Percentiles rank a stretch among this genome's conserved stretches.
Conservation (phyloP, 2,888 invertebrate genomes). For the Napeogenes sylphis region DNA sequence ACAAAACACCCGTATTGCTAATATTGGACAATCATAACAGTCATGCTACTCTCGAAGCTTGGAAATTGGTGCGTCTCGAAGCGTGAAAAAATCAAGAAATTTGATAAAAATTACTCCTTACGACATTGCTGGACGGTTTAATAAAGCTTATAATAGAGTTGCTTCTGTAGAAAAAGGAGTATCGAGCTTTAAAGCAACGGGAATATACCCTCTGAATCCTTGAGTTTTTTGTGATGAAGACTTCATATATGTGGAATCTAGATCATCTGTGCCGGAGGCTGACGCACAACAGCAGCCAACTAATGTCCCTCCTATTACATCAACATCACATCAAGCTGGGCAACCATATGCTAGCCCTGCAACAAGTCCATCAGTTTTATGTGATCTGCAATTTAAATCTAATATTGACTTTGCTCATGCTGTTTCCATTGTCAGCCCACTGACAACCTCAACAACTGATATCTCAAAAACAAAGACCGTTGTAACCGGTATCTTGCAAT, state of each 20-base stretch:
- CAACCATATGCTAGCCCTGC: conserved; percentile 13
- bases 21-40: conserved; percentile 22
- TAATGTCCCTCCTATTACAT: conserved; percentile 8
- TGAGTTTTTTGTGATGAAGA: conserved; percentile 13
- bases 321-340: conserved; percentile 8
- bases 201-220: conserved; percentile 6
- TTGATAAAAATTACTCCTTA: conserved; percentile 8
- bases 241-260: conserved; percentile 12
- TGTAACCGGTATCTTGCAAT: too few relatives aligned
- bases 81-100: conserved; percentile 9
- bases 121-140: conserved; percentile 6
- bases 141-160: background rate
- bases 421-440: background rate
- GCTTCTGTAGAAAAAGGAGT: conserved; percentile 1
- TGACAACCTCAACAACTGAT: too few relatives aligned
- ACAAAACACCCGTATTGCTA: too few relatives aligned
- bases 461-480: too few relatives aligned
- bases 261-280: conserved; percentile 5
- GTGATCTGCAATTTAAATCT: background rate
- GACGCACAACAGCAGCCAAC: background rate
- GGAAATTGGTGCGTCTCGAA: too few relatives aligned
- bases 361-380: conserved; percentile 14
- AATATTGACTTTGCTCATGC: conserved; percentile 12
- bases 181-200: conserved; percentile 8
- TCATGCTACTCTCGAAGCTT: conserved; percentile 27